Conservation (phyloP, 2,888 invertebrate genomes). For the Tipula helvola region DNA sequence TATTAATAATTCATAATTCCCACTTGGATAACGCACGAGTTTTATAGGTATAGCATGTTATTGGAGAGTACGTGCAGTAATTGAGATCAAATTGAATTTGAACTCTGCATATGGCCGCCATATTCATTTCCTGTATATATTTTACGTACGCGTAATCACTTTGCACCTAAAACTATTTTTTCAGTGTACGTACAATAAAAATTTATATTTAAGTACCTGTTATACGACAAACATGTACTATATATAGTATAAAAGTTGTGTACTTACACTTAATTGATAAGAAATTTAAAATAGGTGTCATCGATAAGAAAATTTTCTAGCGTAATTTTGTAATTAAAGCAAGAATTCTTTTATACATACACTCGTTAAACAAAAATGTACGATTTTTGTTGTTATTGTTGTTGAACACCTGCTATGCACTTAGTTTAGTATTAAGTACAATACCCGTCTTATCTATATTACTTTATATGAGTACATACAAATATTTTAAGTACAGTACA, state of each 20-base stretch:
- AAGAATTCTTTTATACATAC: background rate
- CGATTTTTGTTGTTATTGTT: background rate
- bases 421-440: background rate
- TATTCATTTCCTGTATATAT: background rate
- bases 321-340: background rate
- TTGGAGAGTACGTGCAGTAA: background rate
- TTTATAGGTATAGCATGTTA: background rate
- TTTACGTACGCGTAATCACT: background rate
- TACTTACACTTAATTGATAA: background rate
- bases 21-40: background rate
- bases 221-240: background rate
- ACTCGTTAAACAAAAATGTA: background rate
- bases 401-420: background rate
- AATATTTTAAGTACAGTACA: background rate
- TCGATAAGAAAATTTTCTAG: background rate
- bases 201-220: background rate
- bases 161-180: background rate
- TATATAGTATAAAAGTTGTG: background rate
- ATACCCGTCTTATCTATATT: background rate
- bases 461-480: background rate
- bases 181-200: background rate
- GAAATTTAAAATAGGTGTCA: background rate
- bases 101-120: background rate
- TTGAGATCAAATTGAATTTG: background rate
- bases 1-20: constrained; percentile 4